Conservation (phyloP, 2,888 invertebrate genomes). For the Dorcus hopei region DNA sequence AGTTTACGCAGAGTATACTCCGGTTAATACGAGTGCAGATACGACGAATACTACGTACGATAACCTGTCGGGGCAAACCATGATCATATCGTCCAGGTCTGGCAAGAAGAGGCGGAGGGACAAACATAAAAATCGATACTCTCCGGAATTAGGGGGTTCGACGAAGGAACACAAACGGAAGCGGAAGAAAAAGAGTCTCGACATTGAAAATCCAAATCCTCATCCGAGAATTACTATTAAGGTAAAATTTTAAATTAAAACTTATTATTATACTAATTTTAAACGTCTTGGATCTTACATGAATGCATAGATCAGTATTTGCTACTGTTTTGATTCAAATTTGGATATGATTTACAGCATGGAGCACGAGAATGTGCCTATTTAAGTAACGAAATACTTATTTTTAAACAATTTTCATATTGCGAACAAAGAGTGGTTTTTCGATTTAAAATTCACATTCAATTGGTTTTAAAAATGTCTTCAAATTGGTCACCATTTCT, state of each 20-base stretch:
- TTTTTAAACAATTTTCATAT: no score
- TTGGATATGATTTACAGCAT: no score
- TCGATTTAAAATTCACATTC: no score
- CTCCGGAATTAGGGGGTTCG: conserved; percentile 65
- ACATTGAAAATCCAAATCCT: conserved; percentile 55
- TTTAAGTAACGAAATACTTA: no score
- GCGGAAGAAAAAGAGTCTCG: conserved; percentile 74
- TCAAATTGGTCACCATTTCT: no score
- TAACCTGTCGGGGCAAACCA: conserved; percentile 26
- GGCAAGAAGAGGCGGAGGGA: conserved; percentile 71
- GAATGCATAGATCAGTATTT: no score
- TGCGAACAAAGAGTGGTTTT: no score
- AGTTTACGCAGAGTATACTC: background rate
- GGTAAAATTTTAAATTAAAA: conserved; percentile 47
- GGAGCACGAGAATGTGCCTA: no score
- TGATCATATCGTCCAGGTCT: conserved; percentile 49
- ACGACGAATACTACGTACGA: conserved; percentile 6
- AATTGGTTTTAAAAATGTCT: no score
- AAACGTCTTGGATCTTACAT: no score
- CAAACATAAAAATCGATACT: conserved; percentile 72
- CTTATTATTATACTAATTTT: background rate
- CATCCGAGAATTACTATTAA: conserved; percentile 80
- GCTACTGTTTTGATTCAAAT: no score
- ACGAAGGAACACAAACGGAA: conserved; percentile 77
- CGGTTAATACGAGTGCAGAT: background rate